Conservation (phyloP, 1,140 invertebrate species). For the Subanguina moxae region DNA sequence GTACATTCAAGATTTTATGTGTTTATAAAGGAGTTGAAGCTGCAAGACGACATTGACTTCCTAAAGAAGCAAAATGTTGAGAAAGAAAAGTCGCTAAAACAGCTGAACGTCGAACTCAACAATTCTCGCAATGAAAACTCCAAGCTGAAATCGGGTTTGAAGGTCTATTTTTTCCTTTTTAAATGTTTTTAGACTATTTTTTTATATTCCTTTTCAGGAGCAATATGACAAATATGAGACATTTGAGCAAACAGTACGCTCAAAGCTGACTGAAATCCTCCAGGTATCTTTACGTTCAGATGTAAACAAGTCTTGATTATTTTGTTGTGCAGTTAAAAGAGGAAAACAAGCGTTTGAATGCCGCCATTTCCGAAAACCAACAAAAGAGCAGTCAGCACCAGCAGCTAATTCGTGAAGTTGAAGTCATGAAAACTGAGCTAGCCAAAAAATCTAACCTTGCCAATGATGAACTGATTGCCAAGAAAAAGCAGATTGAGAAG, state of each 20-base stretch:
- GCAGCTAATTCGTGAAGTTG: background rate
- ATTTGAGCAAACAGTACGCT: background rate
- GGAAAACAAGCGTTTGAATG: background rate
- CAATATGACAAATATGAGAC: conserved; percentile 4
- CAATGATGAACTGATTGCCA: background rate
- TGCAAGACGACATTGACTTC: background rate
- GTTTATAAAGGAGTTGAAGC: background rate
- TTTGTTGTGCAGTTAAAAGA: background rate
- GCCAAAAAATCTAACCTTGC: background rate
- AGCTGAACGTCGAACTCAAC: background rate
- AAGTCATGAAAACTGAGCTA: conserved; percentile 1
- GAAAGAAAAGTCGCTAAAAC: background rate
- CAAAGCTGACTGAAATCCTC: background rate
- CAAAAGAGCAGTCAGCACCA: background rate
- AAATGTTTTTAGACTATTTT: too few species aligned
- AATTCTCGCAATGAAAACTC: background rate
- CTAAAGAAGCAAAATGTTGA: background rate
- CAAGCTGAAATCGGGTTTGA: background rate
- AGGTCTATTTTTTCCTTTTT: too few species aligned
- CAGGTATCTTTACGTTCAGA: background rate
- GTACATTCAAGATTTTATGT: background rate
- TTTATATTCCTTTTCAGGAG: too few species aligned
- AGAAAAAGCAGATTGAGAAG: background rate
- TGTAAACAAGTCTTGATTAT: background rate
- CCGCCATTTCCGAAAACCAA: background rate